Base-by-base conservation (phyloP, 53 echinoderm and acorn worm species). In the Stichopus horrens region DNA sequence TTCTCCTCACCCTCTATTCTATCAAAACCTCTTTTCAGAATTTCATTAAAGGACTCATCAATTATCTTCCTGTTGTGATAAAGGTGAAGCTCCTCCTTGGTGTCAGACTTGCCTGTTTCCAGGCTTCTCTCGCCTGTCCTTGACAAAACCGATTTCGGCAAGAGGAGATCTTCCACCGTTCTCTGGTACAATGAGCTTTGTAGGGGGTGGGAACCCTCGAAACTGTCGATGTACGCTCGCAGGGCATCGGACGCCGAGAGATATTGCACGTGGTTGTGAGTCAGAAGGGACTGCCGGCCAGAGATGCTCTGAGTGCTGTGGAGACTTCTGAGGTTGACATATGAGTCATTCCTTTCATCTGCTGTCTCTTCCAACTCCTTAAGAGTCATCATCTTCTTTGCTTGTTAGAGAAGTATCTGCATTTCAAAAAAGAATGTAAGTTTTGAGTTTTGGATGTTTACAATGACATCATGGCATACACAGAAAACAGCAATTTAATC, bases 231-330 rank as follows among this genome's bases (percentile, higher is more conserved):
- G 91, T 98, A 98, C 5, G 93, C 98, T 16, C 89, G 58, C 18
- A 98, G 93, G 0, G 95, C 95, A 7, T 91, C 94, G 7, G 98
- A 85, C 0, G 98, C 98, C 4, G 98, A 95, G 1, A 91, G 87
- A 76, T 95, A 98, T 86, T 95, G 98, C 88, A 55, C 95, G 67
- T 95, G 93, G 21, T 86, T 83, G 52, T 93, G 92, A 5, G 96
- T 96, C 88, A 96, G 83, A 52, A 93, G 85, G 14, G 95, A 95
- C 10, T 93, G 66, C 10, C 93, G 87, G 0, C 96, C 96, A 9
- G 90, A 92, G 0, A 95, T 88, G 60, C 95, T 95, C 89, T 95
- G 96, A 7, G 95, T 93, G 86, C 96, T 96, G 91, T 92, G 96
- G 19, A 95, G 89, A 55, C 88, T 86, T 58, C 57, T 23, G 11